phyloP scores from a whole-genome alignment of 2,888 invertebrate species.

The Yponomeuta cagnagella region DNA sequence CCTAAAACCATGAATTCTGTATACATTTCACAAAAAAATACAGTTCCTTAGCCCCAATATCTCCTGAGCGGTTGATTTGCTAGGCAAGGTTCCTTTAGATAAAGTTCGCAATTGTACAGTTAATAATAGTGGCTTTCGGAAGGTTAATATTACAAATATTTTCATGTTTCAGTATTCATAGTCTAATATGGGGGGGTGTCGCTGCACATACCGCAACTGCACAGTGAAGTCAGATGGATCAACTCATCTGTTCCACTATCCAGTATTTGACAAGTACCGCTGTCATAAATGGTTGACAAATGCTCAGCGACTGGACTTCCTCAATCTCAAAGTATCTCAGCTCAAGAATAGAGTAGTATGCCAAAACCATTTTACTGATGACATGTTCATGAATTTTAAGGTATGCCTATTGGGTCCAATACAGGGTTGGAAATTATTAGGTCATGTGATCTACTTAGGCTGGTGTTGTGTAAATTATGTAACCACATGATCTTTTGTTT shows the following conservation, averaged over 20 bases:
- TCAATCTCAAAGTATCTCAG: slow-evolving; percentile 73
- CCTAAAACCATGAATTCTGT: too few relatives aligned
- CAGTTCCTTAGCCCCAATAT: too few relatives aligned
- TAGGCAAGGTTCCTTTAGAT: too few relatives aligned
- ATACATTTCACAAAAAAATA: too few relatives aligned
- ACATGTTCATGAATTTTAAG: slow-evolving; percentile 72
- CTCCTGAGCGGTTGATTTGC: too few relatives aligned
- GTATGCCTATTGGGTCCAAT: slow-evolving; percentile 30
- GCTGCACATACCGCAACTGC: slow-evolving; percentile 75
- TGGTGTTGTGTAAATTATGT: too few relatives aligned
- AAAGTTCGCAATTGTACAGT: too few relatives aligned
- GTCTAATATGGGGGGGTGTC: slow-evolving; percentile 75
- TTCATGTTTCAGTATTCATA: slow-evolving; percentile 3
- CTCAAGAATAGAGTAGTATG: slow-evolving; percentile 77
- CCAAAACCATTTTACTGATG: slow-evolving; percentile 74
- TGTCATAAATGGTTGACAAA: slow-evolving; percentile 77
- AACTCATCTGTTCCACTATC: slow-evolving; percentile 78
- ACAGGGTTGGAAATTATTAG: too few relatives aligned
- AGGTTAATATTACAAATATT: background rate
- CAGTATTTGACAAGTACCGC: slow-evolving; percentile 74
- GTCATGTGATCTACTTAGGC: too few relatives aligned
- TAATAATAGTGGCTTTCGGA: too few relatives aligned
- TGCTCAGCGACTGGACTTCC: slow-evolving; percentile 68
- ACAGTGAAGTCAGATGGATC: slow-evolving; percentile 64
- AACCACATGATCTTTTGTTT: background rate